These are phyloP conservation scores for Mizuhopecten yessoensis DNA, from an alignment of 1,140 invertebrate species.

Conservation along the genomic window DNA sequence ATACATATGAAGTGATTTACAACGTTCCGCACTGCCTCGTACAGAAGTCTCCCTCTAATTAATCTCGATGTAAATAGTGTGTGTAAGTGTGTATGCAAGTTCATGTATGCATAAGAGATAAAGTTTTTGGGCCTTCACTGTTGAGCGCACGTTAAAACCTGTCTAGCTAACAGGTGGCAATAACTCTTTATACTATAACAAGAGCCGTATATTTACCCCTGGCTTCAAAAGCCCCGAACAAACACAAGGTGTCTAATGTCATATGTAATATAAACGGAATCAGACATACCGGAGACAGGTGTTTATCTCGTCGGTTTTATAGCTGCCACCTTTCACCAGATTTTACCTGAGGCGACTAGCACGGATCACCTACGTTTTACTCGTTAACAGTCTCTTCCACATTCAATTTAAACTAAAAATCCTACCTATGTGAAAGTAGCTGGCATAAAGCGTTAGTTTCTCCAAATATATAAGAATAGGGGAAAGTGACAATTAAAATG, in stretches of 20 bases:
- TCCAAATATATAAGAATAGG: conserved; percentile 10
- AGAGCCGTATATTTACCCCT: conserved; percentile 37
- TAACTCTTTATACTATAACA: conserved; percentile 15
- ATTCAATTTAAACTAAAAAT: conserved; percentile 28
- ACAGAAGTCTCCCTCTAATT: conserved; percentile 23
- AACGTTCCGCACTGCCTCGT: neutral
- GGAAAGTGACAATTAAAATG: conserved; percentile 63
- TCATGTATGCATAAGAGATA: neutral
- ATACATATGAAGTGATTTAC: neutral
- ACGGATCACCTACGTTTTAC: conserved; percentile 37
- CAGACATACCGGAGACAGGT: conserved; percentile 66
- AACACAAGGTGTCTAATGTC: conserved; percentile 37
- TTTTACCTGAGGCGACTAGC: conserved; percentile 12
- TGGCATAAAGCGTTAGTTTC: neutral
- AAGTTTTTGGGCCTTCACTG: conserved; percentile 1
- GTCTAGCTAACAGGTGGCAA: conserved; percentile 37
- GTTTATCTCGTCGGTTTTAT: conserved; percentile 59
- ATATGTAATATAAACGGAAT: conserved; percentile 54
- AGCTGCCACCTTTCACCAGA: conserved; percentile 31
- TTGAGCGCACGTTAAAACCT: conserved; percentile 32
- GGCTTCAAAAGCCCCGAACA: conserved; percentile 31
- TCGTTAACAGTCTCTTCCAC: neutral
- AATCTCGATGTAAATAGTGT: neutral
- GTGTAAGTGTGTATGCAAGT: conserved; percentile 6
- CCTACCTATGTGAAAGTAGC: conserved; percentile 30